A percentile compares a stretch with the other conserved stretches of the same genome.
Evolutionary conservation across 2,888 invertebrate species (phyloP).

Genomic region (Bombylius major): DNA sequence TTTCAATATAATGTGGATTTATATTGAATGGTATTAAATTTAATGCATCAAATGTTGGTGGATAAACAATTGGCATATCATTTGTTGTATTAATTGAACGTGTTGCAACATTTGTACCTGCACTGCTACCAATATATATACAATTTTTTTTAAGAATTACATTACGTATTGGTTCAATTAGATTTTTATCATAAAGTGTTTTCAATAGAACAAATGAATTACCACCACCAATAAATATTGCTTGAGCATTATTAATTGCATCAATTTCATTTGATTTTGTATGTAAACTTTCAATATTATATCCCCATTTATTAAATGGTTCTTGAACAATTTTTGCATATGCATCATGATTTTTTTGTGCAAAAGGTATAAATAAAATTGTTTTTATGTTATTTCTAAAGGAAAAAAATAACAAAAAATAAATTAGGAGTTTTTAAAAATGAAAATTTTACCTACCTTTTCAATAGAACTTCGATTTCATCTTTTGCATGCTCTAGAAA

Average conservation of each 20-base stretch:
- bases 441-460: conserved; percentile 35
- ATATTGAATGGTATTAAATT: conserved; percentile 69
- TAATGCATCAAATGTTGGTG: conserved; percentile 55
- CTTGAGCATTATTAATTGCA: conserved; percentile 49
- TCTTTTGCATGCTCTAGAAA: conserved; percentile 53
- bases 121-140: conserved; percentile 66
- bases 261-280: conserved; percentile 41
- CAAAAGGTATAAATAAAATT: conserved; percentile 64
- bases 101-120: conserved; percentile 74
- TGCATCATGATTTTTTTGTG: conserved; percentile 49
- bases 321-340: conserved; percentile 49
- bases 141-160: conserved; percentile 45
- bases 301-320: conserved; percentile 51
- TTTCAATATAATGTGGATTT: conserved; percentile 70
- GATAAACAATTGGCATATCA: conserved; percentile 77
- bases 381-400: conserved; percentile 50
- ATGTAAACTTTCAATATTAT: conserved; percentile 53
- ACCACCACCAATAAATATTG: conserved; percentile 68
- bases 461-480: conserved; percentile 47
- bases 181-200: conserved; percentile 51
- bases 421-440: background rate
- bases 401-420: conserved; percentile 14
- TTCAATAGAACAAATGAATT: conserved; percentile 67
- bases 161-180: conserved; percentile 49
- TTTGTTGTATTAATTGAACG: conserved; percentile 70